A percentile compares a stretch with the other conserved stretches of the same genome.
Conservation (phyloP, 2,113 vertebrate genomes). For the Chlamydotis undulata region DNA sequence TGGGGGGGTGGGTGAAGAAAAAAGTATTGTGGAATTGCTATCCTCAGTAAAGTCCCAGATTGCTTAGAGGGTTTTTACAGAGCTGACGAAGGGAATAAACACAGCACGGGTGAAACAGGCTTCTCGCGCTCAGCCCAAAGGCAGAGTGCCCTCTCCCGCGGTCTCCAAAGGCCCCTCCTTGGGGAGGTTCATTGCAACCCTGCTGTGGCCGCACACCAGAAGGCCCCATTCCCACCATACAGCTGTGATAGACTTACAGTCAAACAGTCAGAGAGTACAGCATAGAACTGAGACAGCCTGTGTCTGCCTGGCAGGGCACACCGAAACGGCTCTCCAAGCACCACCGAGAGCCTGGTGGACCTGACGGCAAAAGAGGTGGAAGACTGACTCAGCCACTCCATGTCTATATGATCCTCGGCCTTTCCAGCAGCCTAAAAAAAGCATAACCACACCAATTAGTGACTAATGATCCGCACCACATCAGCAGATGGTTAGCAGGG, state of each 20-base stretch:
- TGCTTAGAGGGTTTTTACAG: not conserved
- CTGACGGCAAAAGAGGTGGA: not conserved
- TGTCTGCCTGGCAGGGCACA: not conserved
- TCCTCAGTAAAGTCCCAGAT: not conserved
- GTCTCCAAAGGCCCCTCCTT: not conserved
- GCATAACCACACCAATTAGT: not conserved
- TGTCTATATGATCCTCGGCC: not conserved
- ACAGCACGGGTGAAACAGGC: not conserved
- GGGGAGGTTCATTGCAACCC: not conserved
- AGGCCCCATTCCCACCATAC: not conserved
- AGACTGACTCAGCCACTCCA: not conserved
- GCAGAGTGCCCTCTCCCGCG: not conserved
- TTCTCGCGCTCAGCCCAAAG: not conserved
- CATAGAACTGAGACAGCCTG: not conserved
- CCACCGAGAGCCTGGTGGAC: not conserved
- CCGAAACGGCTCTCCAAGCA: not conserved
- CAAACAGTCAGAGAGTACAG: not conserved
- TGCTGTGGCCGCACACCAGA: not conserved
- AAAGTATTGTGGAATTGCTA: not conserved
- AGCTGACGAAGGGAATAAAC: not conserved
- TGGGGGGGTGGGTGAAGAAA: too few species aligned
- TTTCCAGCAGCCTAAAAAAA: not conserved
- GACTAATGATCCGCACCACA: slow-evolving; percentile 34
- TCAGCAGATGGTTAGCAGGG: not conserved
- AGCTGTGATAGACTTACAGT: accelerated